Evolutionary conservation across 2,888 invertebrate genomes (phyloP).

Genomic region (Eulithis prunata): DNA sequence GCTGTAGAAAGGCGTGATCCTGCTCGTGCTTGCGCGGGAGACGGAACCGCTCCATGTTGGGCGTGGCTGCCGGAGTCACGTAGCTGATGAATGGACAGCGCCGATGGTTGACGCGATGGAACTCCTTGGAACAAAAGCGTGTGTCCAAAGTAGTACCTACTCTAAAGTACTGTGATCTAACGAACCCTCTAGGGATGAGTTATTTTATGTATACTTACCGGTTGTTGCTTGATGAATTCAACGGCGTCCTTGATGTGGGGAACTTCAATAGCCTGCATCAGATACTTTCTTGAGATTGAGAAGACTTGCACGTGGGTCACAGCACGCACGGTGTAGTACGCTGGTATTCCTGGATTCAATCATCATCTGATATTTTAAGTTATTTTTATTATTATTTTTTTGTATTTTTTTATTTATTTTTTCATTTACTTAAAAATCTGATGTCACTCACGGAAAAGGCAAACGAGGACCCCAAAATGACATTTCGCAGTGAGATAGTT

Average conservation of each 20-base stretch:
- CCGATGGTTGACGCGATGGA: slow-evolving; percentile 45
- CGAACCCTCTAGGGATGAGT: neutral
- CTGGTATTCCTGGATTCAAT: slow-evolving; percentile 58
- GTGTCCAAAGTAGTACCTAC: neutral
- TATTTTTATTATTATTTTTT: too few species aligned
- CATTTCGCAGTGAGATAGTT: slow-evolving; percentile 49
- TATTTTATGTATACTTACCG: slow-evolving; percentile 51
- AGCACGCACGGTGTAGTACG: slow-evolving; percentile 68
- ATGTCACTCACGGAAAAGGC: slow-evolving; percentile 64
- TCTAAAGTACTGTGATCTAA: too few species aligned
- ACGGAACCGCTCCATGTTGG: slow-evolving; percentile 58
- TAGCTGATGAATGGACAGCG: slow-evolving; percentile 58
- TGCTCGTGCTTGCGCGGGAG: slow-evolving; percentile 65
- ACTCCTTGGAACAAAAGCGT: slow-evolving; percentile 52
- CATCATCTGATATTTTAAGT: too few species aligned
- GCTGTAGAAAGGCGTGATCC: slow-evolving; percentile 63
- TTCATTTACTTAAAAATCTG: too few species aligned
- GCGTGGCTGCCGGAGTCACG: slow-evolving; percentile 49
- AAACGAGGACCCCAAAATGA: slow-evolving; percentile 66
- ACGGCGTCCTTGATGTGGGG: slow-evolving; percentile 64
- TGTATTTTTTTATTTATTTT: too few species aligned
- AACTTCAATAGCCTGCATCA: slow-evolving; percentile 52
- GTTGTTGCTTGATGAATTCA: slow-evolving; percentile 54
- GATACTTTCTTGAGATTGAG: slow-evolving; percentile 61
- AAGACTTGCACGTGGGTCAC: slow-evolving; percentile 69